phyloP scores from a whole-genome alignment of 2,113 vertebrate species.

The Lathamus discolor region DNA sequence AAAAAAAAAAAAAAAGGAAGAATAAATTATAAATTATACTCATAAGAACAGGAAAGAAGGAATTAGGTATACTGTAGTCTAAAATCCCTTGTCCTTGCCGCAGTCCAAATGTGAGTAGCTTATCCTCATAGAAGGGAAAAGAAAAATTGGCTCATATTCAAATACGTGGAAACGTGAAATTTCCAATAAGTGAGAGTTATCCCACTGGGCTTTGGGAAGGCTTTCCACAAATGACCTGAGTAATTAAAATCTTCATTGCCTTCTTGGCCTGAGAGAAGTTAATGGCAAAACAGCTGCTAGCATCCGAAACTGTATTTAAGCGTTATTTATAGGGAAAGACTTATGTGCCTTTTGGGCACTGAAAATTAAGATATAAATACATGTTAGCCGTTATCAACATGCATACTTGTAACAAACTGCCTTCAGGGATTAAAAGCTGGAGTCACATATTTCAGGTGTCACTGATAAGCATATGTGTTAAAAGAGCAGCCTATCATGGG shows the following conservation, averaged over 20 bases:
- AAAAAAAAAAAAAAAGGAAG: not conserved
- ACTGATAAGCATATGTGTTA: not conserved
- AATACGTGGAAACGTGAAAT: not conserved
- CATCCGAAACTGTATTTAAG: not conserved
- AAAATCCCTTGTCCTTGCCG: not conserved
- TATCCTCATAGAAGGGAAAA: not conserved
- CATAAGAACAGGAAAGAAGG: not conserved
- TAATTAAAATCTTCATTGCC: slow-evolving; percentile 30
- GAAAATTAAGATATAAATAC: not conserved
- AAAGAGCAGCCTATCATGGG: not conserved
- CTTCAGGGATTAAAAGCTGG: not conserved
- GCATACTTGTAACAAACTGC: not conserved
- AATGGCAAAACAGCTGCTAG: slow-evolving; percentile 3
- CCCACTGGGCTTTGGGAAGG: not conserved
- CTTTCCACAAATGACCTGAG: not conserved
- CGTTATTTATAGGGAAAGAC: not conserved
- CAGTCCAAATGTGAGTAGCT: not conserved
- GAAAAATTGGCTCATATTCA: not conserved
- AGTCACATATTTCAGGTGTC: slow-evolving; percentile 1
- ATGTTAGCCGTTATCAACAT: not conserved
- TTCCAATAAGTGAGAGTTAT: not conserved
- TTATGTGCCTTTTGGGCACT: not conserved
- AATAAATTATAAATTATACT: not conserved
- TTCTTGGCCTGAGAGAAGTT: slow-evolving; percentile 7
- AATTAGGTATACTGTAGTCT: not conserved